Percentiles rank a stretch among this genome's conserved stretches.
Conservation (phyloP, 2,797 vertebrate genomes). For the Pempheris klunzingeri region DNA sequence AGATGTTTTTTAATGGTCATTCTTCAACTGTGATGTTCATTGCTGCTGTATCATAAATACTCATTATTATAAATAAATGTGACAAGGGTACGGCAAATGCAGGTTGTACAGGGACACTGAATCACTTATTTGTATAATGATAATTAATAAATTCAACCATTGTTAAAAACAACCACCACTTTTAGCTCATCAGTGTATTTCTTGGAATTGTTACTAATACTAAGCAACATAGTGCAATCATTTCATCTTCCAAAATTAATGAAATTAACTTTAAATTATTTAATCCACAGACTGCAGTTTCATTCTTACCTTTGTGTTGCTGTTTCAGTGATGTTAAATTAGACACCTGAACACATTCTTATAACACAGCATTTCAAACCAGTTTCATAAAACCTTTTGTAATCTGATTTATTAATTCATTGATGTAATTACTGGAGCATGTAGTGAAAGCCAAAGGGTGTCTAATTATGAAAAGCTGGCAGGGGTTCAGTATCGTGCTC, state of each 20-base stretch:
- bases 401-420: not conserved
- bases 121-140: slow-evolving; percentile 27
- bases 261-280: not conserved
- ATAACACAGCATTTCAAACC: not conserved
- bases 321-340: not conserved
- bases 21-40: slow-evolving; percentile 43
- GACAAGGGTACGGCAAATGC: not conserved
- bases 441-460: not conserved
- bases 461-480: not conserved
- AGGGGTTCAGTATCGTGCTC: not conserved
- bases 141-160: slow-evolving; percentile 28
- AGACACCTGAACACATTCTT: not conserved
- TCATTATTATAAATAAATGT: not conserved
- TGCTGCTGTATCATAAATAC: slow-evolving; percentile 23
- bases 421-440: not conserved
- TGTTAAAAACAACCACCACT: not conserved
- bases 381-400: no score
- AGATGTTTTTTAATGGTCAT: not conserved
- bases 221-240: not conserved
- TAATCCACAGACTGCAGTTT: not conserved
- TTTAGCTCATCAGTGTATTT: not conserved
- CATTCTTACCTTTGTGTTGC: not conserved
- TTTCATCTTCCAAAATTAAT: not conserved
- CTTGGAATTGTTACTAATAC: not conserved
- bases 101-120: not conserved